Conservation (phyloP, 2,888 invertebrate species). For the Zaprionus bogoriensis region DNA sequence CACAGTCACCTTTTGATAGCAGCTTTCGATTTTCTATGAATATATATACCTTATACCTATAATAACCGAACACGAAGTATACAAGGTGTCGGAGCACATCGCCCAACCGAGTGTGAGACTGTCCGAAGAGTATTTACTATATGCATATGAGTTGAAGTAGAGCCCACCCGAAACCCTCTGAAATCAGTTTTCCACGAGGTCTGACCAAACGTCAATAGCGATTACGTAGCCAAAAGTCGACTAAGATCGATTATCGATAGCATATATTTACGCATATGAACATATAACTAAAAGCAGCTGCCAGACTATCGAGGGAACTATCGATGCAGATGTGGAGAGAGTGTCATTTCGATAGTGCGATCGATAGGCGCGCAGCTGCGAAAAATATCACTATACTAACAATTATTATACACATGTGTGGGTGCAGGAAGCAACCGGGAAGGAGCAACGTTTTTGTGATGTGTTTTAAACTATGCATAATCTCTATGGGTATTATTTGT, state of each 20-base stretch:
- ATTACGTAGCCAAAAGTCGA: constrained; percentile 19
- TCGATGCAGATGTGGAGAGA: neutral
- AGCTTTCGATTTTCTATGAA: constrained; percentile 30
- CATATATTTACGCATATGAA: neutral
- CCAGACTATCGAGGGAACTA: neutral
- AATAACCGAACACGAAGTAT: neutral
- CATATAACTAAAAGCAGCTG: neutral
- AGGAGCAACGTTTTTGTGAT: constrained; percentile 54
- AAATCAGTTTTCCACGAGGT: constrained; percentile 36
- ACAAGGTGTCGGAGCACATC: neutral
- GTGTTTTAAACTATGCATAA: constrained; percentile 60
- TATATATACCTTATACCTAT: constrained; percentile 23
- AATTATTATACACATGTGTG: constrained; percentile 28
- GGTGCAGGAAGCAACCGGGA: neutral
- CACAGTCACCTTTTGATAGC: constrained; percentile 44
- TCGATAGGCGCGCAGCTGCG: neutral
- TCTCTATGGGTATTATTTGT: constrained; percentile 72
- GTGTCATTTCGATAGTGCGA: neutral
- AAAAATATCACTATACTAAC: constrained; percentile 3
- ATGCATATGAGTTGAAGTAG: neutral
- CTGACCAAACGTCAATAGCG: constrained; percentile 42
- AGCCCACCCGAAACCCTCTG: neutral
- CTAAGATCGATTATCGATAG: constrained; percentile 21
- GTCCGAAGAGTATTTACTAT: neutral
- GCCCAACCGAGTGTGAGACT: neutral